phyloP scores from a whole-genome alignment of 2,797 vertebrate genomes.

The Schizopygopsis pylzovi region DNA sequence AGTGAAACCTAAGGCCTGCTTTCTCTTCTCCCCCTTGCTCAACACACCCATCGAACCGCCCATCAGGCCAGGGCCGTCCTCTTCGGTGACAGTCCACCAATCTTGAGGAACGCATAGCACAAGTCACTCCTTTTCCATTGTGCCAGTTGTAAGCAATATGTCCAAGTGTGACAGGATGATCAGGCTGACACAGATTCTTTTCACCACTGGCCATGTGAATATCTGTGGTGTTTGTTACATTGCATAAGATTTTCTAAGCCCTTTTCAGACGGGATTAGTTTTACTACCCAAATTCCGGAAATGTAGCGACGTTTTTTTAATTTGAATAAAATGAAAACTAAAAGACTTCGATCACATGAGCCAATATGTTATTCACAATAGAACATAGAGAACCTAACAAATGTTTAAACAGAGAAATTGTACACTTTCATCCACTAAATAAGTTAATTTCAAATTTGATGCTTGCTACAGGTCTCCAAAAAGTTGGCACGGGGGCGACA shows the following conservation, averaged over 20 bases:
- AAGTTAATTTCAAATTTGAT: too few species aligned
- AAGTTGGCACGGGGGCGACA: too few species aligned
- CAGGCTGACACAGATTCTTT: constrained; percentile 84
- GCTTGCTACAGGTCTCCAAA: too few species aligned
- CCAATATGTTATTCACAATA: too few species aligned
- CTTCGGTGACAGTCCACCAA: constrained; percentile 84
- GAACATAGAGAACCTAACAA: too few species aligned
- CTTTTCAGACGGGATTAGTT: too few species aligned
- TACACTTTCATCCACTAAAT: too few species aligned
- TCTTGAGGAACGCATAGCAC: constrained; percentile 84
- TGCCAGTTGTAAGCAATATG: constrained; percentile 88
- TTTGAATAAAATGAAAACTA: too few species aligned
- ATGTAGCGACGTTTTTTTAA: too few species aligned
- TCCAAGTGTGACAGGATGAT: constrained; percentile 80
- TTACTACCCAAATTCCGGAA: too few species aligned
- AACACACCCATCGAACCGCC: constrained; percentile 62
- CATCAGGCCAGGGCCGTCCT: constrained; percentile 76
- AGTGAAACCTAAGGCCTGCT: constrained; percentile 89
- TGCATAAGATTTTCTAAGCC: constrained; percentile 80
- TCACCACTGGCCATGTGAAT: constrained; percentile 81
- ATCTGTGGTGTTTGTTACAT: constrained; percentile 85
- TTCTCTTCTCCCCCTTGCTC: constrained; percentile 79
- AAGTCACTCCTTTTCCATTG: constrained; percentile 81
- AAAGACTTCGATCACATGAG: too few species aligned
- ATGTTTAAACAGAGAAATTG: too few species aligned